Evolutionary conservation across 2,888 invertebrate species (phyloP).

Genomic region (Choristoneura rosaceana): DNA sequence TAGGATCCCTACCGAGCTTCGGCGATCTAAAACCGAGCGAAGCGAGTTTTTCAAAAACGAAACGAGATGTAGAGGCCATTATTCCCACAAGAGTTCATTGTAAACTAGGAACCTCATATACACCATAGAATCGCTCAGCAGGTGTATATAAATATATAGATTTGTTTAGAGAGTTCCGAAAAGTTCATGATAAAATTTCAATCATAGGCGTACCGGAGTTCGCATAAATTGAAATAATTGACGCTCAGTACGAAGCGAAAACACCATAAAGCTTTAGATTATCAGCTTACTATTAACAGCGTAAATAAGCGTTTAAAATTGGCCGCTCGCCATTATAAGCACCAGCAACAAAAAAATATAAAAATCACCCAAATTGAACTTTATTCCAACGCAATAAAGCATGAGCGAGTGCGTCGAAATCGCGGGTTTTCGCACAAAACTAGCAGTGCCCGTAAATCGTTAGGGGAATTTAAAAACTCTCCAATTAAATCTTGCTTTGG

Average conservation of each 20-base stretch:
- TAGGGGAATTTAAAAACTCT: conserved; percentile 11
- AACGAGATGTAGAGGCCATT: too few species aligned
- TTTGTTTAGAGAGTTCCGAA: too few species aligned
- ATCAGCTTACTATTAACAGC: conserved; percentile 16
- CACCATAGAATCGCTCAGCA: too few species aligned
- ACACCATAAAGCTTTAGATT: background rate
- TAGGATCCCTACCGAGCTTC: too few species aligned
- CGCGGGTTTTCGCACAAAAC: background rate
- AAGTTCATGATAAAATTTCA: too few species aligned
- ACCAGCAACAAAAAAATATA: background rate
- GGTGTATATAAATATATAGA: too few species aligned
- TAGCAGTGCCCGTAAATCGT: conserved; percentile 5
- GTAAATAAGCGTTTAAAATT: conserved; percentile 7
- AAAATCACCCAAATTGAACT: background rate
- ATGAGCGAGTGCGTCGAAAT: background rate
- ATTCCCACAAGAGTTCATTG: too few species aligned
- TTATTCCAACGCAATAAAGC: background rate
- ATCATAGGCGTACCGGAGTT: too few species aligned
- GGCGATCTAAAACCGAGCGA: too few species aligned
- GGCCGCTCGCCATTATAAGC: background rate
- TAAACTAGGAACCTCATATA: too few species aligned
- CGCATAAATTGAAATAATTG: background rate
- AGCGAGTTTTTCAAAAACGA: too few species aligned
- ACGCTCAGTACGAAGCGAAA: background rate
- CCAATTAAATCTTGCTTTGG: conserved; percentile 26